A percentile compares a stretch with the other conserved stretches of the same genome.
phyloP scores from a whole-genome alignment of 2,888 invertebrate species.

The Eupithecia tripunctaria region DNA sequence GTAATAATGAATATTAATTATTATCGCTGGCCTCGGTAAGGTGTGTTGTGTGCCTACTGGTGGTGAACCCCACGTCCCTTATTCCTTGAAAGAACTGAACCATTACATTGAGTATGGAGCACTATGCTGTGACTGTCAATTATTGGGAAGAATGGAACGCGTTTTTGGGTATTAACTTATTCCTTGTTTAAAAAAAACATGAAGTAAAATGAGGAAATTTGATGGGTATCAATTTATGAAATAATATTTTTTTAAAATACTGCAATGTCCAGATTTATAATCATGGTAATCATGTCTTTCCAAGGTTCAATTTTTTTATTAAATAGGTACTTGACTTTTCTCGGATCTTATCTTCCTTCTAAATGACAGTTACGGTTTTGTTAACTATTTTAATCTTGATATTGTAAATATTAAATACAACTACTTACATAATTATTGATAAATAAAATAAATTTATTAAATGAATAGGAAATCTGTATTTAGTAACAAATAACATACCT shows the following conservation, averaged over 20 bases:
- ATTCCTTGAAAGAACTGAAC: constrained; percentile 79
- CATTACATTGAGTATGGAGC: constrained; percentile 66
- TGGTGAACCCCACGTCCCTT: constrained; percentile 76
- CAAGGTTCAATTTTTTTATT: neutral
- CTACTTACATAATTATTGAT: constrained; percentile 73
- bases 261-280: neutral
- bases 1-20: constrained; percentile 74
- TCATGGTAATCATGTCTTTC: neutral
- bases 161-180: neutral
- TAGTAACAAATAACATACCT: constrained; percentile 79
- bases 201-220: neutral
- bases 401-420: constrained; percentile 79
- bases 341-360: constrained; percentile 48
- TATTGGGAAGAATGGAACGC: constrained; percentile 54
- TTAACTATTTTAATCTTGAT: constrained; percentile 66
- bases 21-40: constrained; percentile 59
- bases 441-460: constrained; percentile 74
- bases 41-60: constrained; percentile 46
- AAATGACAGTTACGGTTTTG: constrained; percentile 73
- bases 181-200: neutral
- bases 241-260: too few species aligned
- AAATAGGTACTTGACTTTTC: neutral
- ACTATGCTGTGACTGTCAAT: constrained; percentile 73
- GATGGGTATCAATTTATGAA: neutral
- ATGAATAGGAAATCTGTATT: constrained; percentile 77